Evolutionary conservation across 1,140 invertebrate genomes (phyloP).

Genomic region (Acromyrmex charruanus): DNA sequence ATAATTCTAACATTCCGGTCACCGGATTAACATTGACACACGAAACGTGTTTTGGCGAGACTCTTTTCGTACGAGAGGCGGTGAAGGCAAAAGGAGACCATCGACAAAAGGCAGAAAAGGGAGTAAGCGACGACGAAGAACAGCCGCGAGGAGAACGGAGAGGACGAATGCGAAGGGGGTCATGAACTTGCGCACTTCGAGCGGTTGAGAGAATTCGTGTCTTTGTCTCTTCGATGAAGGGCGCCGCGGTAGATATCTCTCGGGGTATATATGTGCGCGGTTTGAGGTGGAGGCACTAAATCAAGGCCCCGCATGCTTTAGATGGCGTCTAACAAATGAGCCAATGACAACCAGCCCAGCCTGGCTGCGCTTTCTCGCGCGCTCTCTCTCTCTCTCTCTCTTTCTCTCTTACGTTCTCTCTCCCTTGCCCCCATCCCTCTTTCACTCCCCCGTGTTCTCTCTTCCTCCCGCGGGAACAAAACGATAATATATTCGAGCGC

Average conservation of each 20-base stretch:
- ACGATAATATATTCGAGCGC: constrained; percentile 86
- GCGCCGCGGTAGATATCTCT: constrained; percentile 77
- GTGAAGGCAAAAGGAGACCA: constrained; percentile 45
- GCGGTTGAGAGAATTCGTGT: constrained; percentile 76
- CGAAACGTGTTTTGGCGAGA: constrained; percentile 72
- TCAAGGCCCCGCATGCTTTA: constrained; percentile 86
- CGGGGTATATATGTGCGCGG: constrained; percentile 80
- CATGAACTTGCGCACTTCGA: constrained; percentile 79
- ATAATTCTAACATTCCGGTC: not conserved
- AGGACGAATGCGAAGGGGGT: constrained; percentile 69
- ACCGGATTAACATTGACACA: constrained; percentile 64
- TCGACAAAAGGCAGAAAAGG: constrained; percentile 57
- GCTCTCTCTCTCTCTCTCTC: constrained; percentile 25
- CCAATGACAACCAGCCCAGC: constrained; percentile 86
- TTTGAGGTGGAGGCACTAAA: constrained; percentile 86
- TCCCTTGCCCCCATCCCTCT: constrained; percentile 3
- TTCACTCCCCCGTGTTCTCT: constrained; percentile 54
- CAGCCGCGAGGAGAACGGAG: constrained; percentile 15
- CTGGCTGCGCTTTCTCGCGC: constrained; percentile 73
- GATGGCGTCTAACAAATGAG: constrained; percentile 87
- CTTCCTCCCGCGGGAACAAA: constrained; percentile 82
- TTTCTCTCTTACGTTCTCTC: constrained; percentile 47
- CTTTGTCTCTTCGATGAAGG: constrained; percentile 83
- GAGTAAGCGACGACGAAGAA: constrained; percentile 53
- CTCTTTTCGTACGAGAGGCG: constrained; percentile 74